Evolutionary conservation across 2,888 invertebrate species (phyloP), one percentile per base, ranked within the genome.

Genomic region (Hipparchia semele): DNA sequence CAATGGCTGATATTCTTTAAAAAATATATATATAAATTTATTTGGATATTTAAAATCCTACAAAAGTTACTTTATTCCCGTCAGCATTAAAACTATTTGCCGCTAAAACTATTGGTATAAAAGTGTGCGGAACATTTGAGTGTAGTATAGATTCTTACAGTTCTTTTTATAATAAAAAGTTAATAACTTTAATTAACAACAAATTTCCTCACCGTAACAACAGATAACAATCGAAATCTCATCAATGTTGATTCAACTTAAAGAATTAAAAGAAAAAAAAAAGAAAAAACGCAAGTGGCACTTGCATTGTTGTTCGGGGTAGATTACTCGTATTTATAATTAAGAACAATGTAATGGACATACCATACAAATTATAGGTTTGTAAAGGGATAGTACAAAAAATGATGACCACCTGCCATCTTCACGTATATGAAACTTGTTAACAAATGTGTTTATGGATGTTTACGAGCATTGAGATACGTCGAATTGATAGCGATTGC

Each of bases 151-250:
- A 10, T 4, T 51, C 2, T 5, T 4, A 61, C 61, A 6, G 51
- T 49, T 13, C n/a, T 51, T 61, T 67, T 62, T 46, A 64, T 64
- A 46, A 67, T 6, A 61, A 60, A 71, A 71, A 33, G 39, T 60
- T 60, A 60, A 60, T 60, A 54, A 71, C 23, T 49, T 33, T 13
- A 59, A 71, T 71, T 71, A 71, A 67, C 67, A 64, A 64, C 49
- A 64, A 66, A 72, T 54, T 23, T 10, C 64, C 64, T 62, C 51
- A n/a, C 51, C 8, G n/a, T 51, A 59, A 51, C 59, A 65, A 65
- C 71, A 51, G 72, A 62, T 68, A 60, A 72, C 68, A 58, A 72
- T 72, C 62, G 60, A 62, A 72, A 72, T 72, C 58, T 33, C 62
- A 72, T 68, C 54, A 58, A 71, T 71, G 59, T 12, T 61, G 46